Conservation (phyloP, 1,140 invertebrate genomes). For the Chelonus insularis region DNA sequence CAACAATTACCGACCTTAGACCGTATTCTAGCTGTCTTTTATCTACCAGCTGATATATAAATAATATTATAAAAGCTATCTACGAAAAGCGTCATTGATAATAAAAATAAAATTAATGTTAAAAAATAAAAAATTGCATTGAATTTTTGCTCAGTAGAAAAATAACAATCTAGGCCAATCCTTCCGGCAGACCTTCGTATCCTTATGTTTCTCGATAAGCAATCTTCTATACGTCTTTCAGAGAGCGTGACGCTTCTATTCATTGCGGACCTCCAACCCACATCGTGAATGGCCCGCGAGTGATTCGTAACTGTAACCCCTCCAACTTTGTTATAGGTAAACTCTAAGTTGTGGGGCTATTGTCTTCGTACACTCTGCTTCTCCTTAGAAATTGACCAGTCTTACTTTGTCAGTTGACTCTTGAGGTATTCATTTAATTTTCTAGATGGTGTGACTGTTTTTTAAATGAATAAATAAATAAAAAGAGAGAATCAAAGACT, state of each 20-base stretch:
- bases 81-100: not conserved
- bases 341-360: conserved; percentile 37
- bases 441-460: not conserved
- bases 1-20: conserved; percentile 15
- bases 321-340: conserved; percentile 4
- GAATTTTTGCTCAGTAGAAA: too few relatives aligned
- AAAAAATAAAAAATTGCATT: not conserved
- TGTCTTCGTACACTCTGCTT: conserved; percentile 38
- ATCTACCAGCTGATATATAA: too few relatives aligned
- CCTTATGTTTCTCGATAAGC: conserved; percentile 31
- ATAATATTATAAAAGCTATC: too few relatives aligned
- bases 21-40: not conserved
- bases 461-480: not conserved
- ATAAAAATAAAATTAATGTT: not conserved
- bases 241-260: conserved; percentile 42
- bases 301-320: conserved; percentile 39
- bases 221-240: conserved; percentile 34
- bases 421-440: not conserved
- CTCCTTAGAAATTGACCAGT: conserved; percentile 25
- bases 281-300: conserved; percentile 39
- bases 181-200: conserved; percentile 27
- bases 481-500: not conserved
- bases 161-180: conserved; percentile 12
- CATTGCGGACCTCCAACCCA: conserved; percentile 39
- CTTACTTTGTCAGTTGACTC: not conserved